A percentile compares a stretch with the other conserved stretches of the same genome.
phyloP scores from a whole-genome alignment of 2,888 invertebrate genomes.

The Scotopteryx bipunctaria region DNA sequence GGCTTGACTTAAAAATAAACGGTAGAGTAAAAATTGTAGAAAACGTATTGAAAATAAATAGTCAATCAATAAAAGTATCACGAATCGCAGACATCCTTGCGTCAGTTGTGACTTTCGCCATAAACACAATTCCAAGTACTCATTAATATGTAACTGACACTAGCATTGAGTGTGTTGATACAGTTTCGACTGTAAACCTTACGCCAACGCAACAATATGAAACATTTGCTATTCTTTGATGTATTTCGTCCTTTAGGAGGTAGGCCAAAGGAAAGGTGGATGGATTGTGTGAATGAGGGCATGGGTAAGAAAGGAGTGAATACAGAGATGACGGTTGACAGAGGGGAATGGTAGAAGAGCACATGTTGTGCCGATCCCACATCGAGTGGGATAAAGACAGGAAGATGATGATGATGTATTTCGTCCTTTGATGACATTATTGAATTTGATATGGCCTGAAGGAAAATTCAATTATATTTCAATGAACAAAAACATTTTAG shows the following conservation, averaged over 20 bases:
- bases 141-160: slow-evolving; percentile 35
- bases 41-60: slow-evolving; percentile 2
- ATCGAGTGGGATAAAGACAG: too few relatives aligned
- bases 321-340: too few relatives aligned
- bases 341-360: too few relatives aligned
- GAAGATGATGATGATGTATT: too few relatives aligned
- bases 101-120: slow-evolving; percentile 28
- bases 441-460: too few relatives aligned
- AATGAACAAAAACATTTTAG: too few relatives aligned
- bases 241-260: slow-evolving; percentile 19
- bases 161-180: slow-evolving; percentile 27
- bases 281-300: too few relatives aligned
- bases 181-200: slow-evolving; percentile 30
- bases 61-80: slow-evolving; percentile 22
- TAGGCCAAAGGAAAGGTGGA: too few relatives aligned
- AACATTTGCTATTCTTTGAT: slow-evolving; percentile 29
- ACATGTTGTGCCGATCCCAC: too few relatives aligned
- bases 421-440: too few relatives aligned
- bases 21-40: neutral
- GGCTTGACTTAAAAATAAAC: neutral
- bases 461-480: too few relatives aligned
- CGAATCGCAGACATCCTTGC: slow-evolving; percentile 24
- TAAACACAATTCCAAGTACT: slow-evolving; percentile 32
- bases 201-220: slow-evolving; percentile 22
- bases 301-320: too few relatives aligned